Conservation (phyloP, 2,113 vertebrate genomes). For the Lophochroa leadbeateri region DNA sequence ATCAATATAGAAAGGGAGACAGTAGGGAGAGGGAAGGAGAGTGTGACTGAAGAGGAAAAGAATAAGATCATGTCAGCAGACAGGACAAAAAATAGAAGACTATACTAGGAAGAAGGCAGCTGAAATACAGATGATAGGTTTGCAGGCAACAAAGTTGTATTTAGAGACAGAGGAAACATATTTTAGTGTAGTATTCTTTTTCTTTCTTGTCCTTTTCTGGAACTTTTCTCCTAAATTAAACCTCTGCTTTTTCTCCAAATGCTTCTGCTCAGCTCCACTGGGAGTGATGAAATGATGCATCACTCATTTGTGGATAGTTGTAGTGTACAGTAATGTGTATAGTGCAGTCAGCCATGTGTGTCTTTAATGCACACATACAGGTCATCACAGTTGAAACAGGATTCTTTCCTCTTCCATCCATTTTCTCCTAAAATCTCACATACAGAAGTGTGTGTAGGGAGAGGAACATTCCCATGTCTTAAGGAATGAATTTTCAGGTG, state of each 20-base stretch:
- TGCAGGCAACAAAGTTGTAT: neutral
- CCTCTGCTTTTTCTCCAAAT: neutral
- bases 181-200: neutral
- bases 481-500: neutral
- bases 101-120: neutral
- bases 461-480: neutral
- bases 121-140: conserved; percentile 21
- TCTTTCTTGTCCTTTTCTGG: neutral
- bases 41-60: neutral
- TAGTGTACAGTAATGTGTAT: neutral
- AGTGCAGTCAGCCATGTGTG: fast-evolving
- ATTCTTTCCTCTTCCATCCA: neutral
- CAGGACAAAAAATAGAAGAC: neutral
- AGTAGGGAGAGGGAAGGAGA: neutral
- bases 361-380: neutral
- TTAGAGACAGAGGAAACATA: neutral
- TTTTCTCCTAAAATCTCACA: neutral
- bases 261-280: neutral
- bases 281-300: neutral
- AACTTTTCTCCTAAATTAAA: neutral
- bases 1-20: neutral
- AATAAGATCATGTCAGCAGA: neutral
- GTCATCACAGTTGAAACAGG: neutral
- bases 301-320: neutral
- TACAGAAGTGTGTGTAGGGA: neutral